phyloP scores from a whole-genome alignment of 2,888 invertebrate genomes.

The Lepidochrysops patricia region DNA sequence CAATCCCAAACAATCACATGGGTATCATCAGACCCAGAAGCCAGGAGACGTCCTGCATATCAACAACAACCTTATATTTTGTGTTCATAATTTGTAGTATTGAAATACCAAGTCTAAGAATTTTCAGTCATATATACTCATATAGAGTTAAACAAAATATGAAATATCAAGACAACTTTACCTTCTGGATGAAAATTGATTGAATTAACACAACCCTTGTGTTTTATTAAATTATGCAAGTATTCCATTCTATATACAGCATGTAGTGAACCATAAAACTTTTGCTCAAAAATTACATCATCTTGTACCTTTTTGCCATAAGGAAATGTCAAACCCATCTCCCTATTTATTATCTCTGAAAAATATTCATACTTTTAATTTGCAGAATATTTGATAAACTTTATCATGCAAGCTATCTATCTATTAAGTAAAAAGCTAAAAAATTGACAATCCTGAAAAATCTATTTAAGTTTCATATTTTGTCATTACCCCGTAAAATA shows the following conservation, averaged over 20 bases:
- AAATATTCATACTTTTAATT: too few relatives aligned
- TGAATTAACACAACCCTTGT: constrained; percentile 93
- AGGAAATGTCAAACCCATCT: constrained; percentile 73
- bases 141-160: not conserved
- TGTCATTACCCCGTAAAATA: constrained; percentile 58
- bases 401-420: too few relatives aligned
- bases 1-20: constrained; percentile 93
- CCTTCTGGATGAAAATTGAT: constrained; percentile 90
- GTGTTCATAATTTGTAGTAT: not conserved
- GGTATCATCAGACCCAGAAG: constrained; percentile 94
- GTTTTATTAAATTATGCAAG: constrained; percentile 83
- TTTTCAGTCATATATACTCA: too few relatives aligned
- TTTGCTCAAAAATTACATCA: constrained; percentile 76
- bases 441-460: too few relatives aligned
- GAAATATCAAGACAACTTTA: constrained; percentile 30
- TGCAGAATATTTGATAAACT: too few relatives aligned
- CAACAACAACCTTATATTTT: not conserved
- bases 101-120: too few relatives aligned
- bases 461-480: too few relatives aligned
- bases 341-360: constrained; percentile 78
- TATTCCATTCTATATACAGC: constrained; percentile 87
- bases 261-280: constrained; percentile 87
- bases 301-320: constrained; percentile 56
- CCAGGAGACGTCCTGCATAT: constrained; percentile 78
- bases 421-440: too few relatives aligned